Evolutionary conservation across 30 jellyfish, hydroid and myxozoan genomes (phyloP).

Genomic region (Pelagia noctiluca): DNA sequence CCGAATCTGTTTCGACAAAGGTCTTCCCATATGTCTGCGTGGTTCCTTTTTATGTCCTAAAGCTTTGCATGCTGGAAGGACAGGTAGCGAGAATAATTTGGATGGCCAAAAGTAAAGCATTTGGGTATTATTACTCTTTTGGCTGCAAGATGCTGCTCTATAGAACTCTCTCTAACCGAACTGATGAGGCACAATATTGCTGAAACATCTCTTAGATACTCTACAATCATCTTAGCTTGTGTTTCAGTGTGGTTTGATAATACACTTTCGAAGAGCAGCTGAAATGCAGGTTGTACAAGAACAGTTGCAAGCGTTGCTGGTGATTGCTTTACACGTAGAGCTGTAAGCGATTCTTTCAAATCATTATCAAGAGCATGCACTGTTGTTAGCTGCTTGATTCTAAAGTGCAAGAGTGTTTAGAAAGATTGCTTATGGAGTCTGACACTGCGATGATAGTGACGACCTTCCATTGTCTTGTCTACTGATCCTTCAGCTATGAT

Average conservation of each 20-base stretch:
- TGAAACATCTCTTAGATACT: conserved; percentile 26
- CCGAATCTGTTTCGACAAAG: conserved; percentile 45
- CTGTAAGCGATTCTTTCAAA: conserved; percentile 19
- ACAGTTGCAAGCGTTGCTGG: neutral
- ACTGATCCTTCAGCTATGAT: neutral
- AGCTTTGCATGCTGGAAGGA: conserved; percentile 52
- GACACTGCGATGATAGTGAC: conserved; percentile 32
- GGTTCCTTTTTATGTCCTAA: neutral
- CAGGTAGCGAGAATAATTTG: conserved; percentile 42
- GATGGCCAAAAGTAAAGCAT: conserved; percentile 58
- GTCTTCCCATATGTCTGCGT: conserved; percentile 53
- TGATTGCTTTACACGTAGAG: neutral
- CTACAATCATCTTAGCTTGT: conserved; percentile 9
- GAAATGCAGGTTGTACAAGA: neutral
- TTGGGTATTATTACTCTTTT: conserved; percentile 28
- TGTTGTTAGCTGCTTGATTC: conserved; percentile 28
- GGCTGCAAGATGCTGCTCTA: conserved; percentile 62
- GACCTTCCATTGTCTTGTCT: neutral
- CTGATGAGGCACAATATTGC: conserved; percentile 12
- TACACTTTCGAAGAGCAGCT: neutral
- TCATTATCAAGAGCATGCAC: conserved; percentile 35
- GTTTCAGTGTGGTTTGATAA: neutral
- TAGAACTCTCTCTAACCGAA: conserved; percentile 27
- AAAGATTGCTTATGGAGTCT: conserved; percentile 48
- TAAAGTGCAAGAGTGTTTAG: conserved; percentile 32